These are phyloP conservation scores for Enteromius argenteus DNA, from an alignment of 2,797 vertebrate genomes.

Conservation along the genomic window DNA sequence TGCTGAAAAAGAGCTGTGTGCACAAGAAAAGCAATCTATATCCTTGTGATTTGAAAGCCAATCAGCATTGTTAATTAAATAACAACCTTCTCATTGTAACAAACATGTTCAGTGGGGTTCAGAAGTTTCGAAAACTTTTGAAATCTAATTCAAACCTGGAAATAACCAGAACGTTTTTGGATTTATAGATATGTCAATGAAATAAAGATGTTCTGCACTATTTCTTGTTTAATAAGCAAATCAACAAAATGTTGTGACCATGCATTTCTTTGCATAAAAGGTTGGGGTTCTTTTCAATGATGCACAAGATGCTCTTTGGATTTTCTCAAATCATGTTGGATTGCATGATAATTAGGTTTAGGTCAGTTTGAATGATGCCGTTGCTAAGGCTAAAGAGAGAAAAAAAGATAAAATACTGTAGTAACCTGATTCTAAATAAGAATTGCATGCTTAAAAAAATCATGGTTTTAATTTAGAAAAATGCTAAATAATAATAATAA, in stretches of 20 bases:
- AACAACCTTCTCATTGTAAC: neutral
- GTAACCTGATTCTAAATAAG: neutral
- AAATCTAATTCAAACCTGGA: constrained; percentile 6
- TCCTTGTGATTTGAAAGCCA: neutral
- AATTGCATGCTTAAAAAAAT: neutral
- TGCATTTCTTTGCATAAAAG: neutral
- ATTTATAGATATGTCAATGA: neutral
- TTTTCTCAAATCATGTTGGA: neutral
- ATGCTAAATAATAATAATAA: neutral
- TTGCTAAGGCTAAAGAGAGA: neutral
- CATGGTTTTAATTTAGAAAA: neutral
- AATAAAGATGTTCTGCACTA: neutral
- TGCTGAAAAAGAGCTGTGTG: neutral
- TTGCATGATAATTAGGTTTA: neutral
- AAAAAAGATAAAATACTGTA: neutral
- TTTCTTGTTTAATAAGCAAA: neutral
- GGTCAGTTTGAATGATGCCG: neutral
- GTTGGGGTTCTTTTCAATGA: neutral
- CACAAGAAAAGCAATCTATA: neutral
- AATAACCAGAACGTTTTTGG: neutral
- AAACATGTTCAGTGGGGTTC: neutral
- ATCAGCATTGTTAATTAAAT: neutral
- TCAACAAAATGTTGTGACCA: neutral
- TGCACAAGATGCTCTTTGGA: neutral
- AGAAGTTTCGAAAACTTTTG: too few species aligned